phyloP scores from a whole-genome alignment of 2,888 invertebrate genomes.

The Melikaiella ostensackeni region DNA sequence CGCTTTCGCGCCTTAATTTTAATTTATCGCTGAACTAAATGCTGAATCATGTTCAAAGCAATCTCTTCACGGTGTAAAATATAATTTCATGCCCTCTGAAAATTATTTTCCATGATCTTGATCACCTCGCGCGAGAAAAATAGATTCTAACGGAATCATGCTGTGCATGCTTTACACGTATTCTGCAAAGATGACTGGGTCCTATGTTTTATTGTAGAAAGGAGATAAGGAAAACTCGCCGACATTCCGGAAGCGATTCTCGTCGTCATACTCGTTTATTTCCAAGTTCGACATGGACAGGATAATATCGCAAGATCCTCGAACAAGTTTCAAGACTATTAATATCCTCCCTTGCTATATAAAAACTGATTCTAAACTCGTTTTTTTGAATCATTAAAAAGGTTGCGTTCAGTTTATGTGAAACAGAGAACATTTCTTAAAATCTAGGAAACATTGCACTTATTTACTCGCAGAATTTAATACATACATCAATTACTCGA shows the following conservation, averaged over 20 bases:
- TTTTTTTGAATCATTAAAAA: background rate
- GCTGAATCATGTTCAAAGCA: conserved; percentile 1
- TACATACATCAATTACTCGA: too few species aligned
- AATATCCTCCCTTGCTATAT: background rate
- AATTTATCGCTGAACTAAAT: conserved; percentile 14
- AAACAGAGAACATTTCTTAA: background rate
- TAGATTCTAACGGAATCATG: conserved; percentile 34
- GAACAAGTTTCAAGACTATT: conserved; percentile 24
- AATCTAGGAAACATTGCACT: too few species aligned
- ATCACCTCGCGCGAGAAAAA: conserved; percentile 3
- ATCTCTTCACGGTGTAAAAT: conserved; percentile 1
- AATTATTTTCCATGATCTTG: conserved; percentile 36
- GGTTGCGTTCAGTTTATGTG: too few species aligned
- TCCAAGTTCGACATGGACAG: conserved; percentile 29
- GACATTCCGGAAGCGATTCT: conserved; percentile 34
- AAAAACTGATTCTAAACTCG: conserved; percentile 6
- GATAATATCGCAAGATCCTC: conserved; percentile 27
- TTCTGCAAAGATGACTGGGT: conserved; percentile 17
- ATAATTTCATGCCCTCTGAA: conserved; percentile 19
- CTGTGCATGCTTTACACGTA: conserved; percentile 26
- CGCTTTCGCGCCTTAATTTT: background rate
- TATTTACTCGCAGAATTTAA: too few species aligned
- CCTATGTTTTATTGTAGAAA: conserved; percentile 18
- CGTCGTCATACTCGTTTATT: conserved; percentile 33
- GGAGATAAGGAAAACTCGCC: conserved; percentile 28